Conservation (phyloP, 2,888 invertebrate genomes). For the Andrena marginata region DNA sequence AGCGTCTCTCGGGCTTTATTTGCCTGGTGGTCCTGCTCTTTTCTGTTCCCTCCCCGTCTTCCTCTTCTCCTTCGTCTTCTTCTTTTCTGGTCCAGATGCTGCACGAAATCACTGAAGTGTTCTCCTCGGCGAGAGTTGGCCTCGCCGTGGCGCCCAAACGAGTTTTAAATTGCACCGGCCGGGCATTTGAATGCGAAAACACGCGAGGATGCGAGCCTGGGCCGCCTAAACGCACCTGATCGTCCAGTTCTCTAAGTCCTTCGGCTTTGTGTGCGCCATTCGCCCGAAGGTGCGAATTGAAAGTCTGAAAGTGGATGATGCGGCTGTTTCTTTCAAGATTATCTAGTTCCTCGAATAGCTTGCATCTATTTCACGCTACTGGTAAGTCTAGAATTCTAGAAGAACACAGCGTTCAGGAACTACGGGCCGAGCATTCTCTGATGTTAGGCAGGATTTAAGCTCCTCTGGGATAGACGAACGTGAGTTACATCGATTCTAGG, state of each 20-base stretch:
- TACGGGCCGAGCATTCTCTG: no score
- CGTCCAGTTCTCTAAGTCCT: conserved; percentile 43
- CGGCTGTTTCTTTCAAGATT: no score
- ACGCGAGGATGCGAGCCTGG: conserved; percentile 67
- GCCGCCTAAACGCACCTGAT: conserved; percentile 64
- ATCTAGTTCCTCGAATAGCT: no score
- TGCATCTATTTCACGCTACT: no score
- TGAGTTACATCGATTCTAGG: no score
- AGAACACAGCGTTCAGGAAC: no score
- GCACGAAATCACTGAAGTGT: conserved; percentile 70
- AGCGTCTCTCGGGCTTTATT: conserved; percentile 51
- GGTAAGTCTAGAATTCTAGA: no score
- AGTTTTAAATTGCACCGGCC: conserved; percentile 79
- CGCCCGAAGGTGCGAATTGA: not conserved
- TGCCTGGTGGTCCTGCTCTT: conserved; percentile 59
- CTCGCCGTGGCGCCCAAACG: conserved; percentile 74
- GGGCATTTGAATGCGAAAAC: conserved; percentile 75
- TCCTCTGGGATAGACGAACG: no score
- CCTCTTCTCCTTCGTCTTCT: conserved; percentile 7
- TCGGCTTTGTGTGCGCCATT: not conserved
- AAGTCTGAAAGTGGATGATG: not conserved
- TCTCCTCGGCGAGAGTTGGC: conserved; percentile 51
- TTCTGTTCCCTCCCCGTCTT: conserved; percentile 24
- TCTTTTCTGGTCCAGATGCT: conserved; percentile 72
- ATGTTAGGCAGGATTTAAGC: no score